phyloP scores from a whole-genome alignment of 2,888 invertebrate genomes.

The Halictus ligatus region DNA sequence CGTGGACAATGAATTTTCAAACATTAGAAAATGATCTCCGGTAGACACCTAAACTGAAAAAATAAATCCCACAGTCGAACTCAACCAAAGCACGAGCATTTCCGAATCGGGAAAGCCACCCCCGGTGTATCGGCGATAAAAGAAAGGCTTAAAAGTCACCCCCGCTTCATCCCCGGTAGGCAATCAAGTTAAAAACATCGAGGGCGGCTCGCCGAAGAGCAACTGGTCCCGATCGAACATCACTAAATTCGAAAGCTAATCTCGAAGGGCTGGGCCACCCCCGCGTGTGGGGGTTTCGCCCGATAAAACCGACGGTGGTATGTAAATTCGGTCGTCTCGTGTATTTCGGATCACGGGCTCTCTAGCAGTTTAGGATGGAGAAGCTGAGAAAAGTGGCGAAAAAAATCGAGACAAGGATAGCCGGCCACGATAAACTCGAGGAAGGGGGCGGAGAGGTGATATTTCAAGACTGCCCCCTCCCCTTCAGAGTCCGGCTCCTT shows the following conservation, averaged over 20 bases:
- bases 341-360: neutral
- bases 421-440: constrained; percentile 69
- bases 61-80: neutral
- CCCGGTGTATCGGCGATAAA: constrained; percentile 20
- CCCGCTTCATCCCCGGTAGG: constrained; percentile 18
- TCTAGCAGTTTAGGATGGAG: neutral
- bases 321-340: constrained; percentile 70
- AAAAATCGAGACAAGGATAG: constrained; percentile 25
- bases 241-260: constrained; percentile 62
- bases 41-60: neutral
- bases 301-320: constrained; percentile 75
- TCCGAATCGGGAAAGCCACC: neutral
- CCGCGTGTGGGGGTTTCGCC: constrained; percentile 9
- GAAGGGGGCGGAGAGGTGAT: constrained; percentile 75
- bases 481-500: constrained; percentile 51
- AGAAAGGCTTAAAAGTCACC: constrained; percentile 44
- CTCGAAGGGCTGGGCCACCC: constrained; percentile 37
- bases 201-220: constrained; percentile 31
- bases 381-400: neutral
- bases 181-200: constrained; percentile 59
- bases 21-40: neutral
- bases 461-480: constrained; percentile 80
- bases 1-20: neutral
- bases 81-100: neutral
- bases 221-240: constrained; percentile 47